Conservation (phyloP, 2,113 vertebrate genomes). For the Mellivora capensis region DNA sequence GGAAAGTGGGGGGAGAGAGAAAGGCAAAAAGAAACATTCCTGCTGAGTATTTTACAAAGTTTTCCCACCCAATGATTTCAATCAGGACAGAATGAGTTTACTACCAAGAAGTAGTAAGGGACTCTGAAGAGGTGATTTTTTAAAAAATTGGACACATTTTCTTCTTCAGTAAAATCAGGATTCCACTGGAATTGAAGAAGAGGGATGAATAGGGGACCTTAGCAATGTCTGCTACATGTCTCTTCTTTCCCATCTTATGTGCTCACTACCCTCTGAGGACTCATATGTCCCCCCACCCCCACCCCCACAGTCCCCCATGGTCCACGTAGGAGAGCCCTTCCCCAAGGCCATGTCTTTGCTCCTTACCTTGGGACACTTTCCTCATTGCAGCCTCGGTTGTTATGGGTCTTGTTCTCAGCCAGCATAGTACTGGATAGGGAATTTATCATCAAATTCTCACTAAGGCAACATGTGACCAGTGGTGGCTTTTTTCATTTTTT, state of each 20-base stretch:
- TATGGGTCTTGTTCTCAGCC: not conserved
- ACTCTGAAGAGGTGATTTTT: not conserved
- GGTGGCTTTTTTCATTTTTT: not conserved
- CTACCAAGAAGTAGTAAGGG: not conserved
- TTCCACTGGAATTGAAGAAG: not conserved
- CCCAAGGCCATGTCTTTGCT: not conserved
- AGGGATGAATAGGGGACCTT: not conserved
- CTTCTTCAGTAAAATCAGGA: not conserved
- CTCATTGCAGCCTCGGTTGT: not conserved
- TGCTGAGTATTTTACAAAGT: not conserved
- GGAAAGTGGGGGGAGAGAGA: not conserved
- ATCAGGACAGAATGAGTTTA: not conserved
- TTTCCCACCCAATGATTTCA: not conserved
- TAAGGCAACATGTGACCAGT: not conserved
- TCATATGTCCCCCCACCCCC: accelerated
- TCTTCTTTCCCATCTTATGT: not conserved
- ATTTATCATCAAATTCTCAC: not conserved
- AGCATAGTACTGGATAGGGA: not conserved
- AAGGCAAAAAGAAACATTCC: not conserved
- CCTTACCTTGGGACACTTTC: not conserved
- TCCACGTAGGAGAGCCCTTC: not conserved
- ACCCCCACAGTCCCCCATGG: accelerated
- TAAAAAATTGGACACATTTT: not conserved
- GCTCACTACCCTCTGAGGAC: not conserved
- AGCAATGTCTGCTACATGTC: not conserved